Percentiles rank a stretch among this genome's conserved stretches.
These are phyloP conservation scores for Spondyliosoma cantharus DNA, from an alignment of 2,797 vertebrate genomes.

Conservation along the genomic window DNA sequence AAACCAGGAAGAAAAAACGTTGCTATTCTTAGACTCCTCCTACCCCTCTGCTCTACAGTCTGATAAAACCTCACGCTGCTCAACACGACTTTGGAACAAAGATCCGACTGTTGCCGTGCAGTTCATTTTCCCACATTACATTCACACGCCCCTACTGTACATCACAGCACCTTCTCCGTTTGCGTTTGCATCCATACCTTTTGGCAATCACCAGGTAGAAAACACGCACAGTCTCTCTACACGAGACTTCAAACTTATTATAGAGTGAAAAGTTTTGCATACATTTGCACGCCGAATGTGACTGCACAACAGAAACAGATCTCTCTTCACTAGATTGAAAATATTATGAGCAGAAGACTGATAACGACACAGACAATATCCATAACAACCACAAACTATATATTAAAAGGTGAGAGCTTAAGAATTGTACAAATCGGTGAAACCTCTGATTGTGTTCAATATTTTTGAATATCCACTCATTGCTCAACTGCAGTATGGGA, in stretches of 20 bases:
- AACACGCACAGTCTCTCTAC: neutral
- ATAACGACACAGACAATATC: neutral
- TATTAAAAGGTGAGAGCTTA: too few species aligned
- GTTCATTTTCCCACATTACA: neutral
- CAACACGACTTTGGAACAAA: neutral
- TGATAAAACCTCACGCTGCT: neutral
- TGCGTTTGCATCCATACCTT: neutral
- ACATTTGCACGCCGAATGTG: neutral
- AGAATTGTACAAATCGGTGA: too few species aligned
- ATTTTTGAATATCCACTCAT: too few species aligned
- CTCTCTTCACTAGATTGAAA: neutral
- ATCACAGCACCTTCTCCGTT: neutral
- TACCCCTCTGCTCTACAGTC: neutral
- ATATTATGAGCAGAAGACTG: neutral
- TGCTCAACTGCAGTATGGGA: too few species aligned
- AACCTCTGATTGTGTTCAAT: too few species aligned
- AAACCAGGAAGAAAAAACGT: neutral
- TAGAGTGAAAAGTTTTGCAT: neutral
- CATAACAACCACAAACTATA: neutral
- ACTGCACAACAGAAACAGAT: neutral
- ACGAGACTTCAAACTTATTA: neutral
- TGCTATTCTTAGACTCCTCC: neutral
- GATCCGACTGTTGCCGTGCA: neutral
- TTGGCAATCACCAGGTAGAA: neutral
- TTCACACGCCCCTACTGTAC: neutral